Percentiles rank a stretch among this genome's conserved stretches.
Evolutionary conservation across 2,888 invertebrate species (phyloP).

Genomic region (Tillus elongatus): DNA sequence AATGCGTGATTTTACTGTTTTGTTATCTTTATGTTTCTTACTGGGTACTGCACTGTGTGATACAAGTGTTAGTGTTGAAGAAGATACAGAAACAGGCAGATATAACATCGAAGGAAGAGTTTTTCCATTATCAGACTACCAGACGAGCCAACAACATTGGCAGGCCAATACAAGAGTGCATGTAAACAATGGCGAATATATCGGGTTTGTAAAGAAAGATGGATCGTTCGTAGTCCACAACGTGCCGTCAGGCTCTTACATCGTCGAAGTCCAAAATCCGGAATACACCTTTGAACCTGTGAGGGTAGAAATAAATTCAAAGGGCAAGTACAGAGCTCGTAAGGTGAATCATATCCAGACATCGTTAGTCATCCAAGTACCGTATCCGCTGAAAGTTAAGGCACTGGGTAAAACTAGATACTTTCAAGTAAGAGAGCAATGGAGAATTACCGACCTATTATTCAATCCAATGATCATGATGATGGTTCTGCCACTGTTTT

Average conservation of each 20-base stretch:
- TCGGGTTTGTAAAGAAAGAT: constrained; percentile 84
- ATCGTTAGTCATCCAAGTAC: constrained; percentile 78
- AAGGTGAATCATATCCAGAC: constrained; percentile 92
- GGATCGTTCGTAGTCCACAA: constrained; percentile 84
- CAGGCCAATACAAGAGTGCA: constrained; percentile 67
- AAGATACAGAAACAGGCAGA: constrained; percentile 44
- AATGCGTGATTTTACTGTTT: too few relatives aligned
- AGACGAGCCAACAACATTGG: constrained; percentile 54
- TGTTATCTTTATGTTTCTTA: too few relatives aligned
- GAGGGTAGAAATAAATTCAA: constrained; percentile 93
- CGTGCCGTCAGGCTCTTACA: constrained; percentile 85
- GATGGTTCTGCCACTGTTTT: constrained; percentile 87
- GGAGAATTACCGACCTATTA: constrained; percentile 92
- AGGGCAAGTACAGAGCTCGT: constrained; percentile 91
- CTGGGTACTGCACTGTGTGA: neutral
- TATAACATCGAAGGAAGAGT: constrained; percentile 76
- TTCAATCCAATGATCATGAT: constrained; percentile 97
- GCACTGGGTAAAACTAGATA: constrained; percentile 69
- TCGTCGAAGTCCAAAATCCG: constrained; percentile 85
- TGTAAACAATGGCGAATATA: constrained; percentile 81
- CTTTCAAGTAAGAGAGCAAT: constrained; percentile 92
- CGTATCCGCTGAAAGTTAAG: constrained; percentile 87
- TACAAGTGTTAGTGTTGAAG: constrained; percentile 25
- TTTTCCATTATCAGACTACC: constrained; percentile 57
- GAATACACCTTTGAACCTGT: constrained; percentile 89